Conservation (phyloP, 2,888 invertebrate genomes). For the Dromius quadrimaculatus region DNA sequence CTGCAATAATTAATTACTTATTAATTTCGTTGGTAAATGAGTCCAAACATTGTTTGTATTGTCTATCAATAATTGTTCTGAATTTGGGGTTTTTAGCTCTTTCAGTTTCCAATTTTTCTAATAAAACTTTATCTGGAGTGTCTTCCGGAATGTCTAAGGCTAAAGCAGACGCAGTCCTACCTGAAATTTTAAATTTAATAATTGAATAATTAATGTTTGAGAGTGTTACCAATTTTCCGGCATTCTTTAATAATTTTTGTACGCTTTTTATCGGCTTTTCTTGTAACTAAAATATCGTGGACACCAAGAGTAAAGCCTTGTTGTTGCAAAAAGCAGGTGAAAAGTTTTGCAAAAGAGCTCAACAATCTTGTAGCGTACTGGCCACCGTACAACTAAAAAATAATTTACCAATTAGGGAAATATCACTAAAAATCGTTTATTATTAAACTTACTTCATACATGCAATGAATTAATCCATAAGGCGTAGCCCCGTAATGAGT, state of each 20-base stretch:
- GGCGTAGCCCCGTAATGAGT: conserved; percentile 96
- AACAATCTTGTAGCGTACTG: conserved; percentile 83
- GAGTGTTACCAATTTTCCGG: conserved; percentile 64
- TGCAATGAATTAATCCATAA: conserved; percentile 93
- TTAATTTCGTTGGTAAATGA: conserved; percentile 91
- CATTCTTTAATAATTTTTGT: conserved; percentile 76
- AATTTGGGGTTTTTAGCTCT: conserved; percentile 81
- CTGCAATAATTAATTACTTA: conserved; percentile 67
- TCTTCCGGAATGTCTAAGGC: conserved; percentile 78
- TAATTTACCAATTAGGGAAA: background rate
- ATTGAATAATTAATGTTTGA: background rate
- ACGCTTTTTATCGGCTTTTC: conserved; percentile 80
- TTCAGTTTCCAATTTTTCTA: conserved; percentile 77
- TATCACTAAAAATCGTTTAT: too few relatives aligned
- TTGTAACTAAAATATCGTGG: conserved; percentile 89
- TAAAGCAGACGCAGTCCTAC: conserved; percentile 73
- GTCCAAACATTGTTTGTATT: conserved; percentile 85
- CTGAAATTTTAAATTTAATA: conserved; percentile 52
- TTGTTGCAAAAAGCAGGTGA: conserved; percentile 89
- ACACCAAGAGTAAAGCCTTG: conserved; percentile 96
- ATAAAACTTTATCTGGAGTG: conserved; percentile 71
- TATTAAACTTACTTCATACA: conserved; percentile 85
- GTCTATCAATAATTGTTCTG: conserved; percentile 83
- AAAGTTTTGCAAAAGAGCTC: conserved; percentile 91
- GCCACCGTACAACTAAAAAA: conserved; percentile 86